Percentiles rank a stretch among this genome's conserved stretches.
Conservation (phyloP, 2,113 vertebrate species). For the Siphamia tubifer region DNA sequence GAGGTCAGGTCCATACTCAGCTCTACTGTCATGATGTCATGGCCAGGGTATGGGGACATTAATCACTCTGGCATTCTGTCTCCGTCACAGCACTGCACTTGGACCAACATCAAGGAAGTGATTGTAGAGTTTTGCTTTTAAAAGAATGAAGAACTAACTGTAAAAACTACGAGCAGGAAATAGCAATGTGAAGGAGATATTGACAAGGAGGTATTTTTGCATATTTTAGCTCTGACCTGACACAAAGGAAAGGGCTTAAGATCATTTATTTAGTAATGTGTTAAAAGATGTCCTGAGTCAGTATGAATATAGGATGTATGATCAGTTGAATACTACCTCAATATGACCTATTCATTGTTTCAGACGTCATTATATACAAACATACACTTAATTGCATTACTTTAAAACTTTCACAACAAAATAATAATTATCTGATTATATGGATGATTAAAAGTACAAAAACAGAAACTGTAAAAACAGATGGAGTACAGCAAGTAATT, state of each 20-base stretch:
- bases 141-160: conserved; percentile 49
- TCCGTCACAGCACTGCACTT: not conserved
- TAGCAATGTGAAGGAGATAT: not conserved
- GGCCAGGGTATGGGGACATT: conserved; percentile 2
- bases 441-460: too few relatives aligned
- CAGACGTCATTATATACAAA: too few relatives aligned
- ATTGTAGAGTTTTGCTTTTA: conserved; percentile 15
- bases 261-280: too few relatives aligned
- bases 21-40: conserved; percentile 11
- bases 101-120: conserved; percentile 39
- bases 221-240: not conserved
- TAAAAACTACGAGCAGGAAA: not conserved
- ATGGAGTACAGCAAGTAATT: too few relatives aligned
- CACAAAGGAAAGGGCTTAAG: not conserved
- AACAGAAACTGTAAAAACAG: too few relatives aligned
- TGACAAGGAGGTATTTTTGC: not conserved
- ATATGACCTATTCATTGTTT: too few relatives aligned
- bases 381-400: too few relatives aligned
- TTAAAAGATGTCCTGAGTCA: too few relatives aligned
- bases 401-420: too few relatives aligned
- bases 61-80: conserved; percentile 10
- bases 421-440: too few relatives aligned
- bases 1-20: not conserved
- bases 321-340: too few relatives aligned
- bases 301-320: too few relatives aligned